Evolutionary conservation across 2,797 vertebrate genomes (phyloP).

Genomic region (Molossus alvarezi): DNA sequence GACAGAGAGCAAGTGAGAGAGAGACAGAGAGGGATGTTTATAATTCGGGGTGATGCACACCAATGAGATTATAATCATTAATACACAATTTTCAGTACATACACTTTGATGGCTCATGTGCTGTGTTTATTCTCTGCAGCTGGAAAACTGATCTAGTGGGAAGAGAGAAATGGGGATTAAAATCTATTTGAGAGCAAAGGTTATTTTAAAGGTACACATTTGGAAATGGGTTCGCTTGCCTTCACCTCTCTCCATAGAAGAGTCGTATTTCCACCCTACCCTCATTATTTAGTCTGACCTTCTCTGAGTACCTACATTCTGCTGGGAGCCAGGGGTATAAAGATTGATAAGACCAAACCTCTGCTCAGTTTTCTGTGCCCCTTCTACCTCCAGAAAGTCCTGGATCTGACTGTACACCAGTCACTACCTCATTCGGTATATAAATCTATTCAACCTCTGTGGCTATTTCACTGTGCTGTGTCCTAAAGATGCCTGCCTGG

Average conservation of each 20-base stretch:
- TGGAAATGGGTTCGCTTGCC: background rate
- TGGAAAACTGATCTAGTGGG: constrained; percentile 11
- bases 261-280: background rate
- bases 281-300: background rate
- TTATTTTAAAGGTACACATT: constrained; percentile 4
- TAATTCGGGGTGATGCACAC: background rate
- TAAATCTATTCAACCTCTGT: background rate
- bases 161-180: constrained; percentile 51
- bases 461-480: background rate
- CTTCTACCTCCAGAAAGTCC: background rate
- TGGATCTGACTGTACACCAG: background rate
- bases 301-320: background rate
- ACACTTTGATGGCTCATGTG: constrained; percentile 15
- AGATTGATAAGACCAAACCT: background rate
- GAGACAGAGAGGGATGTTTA: background rate
- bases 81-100: constrained; percentile 31
- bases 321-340: background rate
- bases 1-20: background rate
- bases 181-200: constrained; percentile 45
- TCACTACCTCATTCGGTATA: background rate
- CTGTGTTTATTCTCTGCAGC: constrained; percentile 3
- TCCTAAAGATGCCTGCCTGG: constrained; percentile 14
- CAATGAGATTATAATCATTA: constrained; percentile 51
- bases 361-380: background rate
- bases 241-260: background rate